Base-by-base conservation (phyloP, 2,113 vertebrate genomes). In the Dendrocopos noguchii region DNA sequence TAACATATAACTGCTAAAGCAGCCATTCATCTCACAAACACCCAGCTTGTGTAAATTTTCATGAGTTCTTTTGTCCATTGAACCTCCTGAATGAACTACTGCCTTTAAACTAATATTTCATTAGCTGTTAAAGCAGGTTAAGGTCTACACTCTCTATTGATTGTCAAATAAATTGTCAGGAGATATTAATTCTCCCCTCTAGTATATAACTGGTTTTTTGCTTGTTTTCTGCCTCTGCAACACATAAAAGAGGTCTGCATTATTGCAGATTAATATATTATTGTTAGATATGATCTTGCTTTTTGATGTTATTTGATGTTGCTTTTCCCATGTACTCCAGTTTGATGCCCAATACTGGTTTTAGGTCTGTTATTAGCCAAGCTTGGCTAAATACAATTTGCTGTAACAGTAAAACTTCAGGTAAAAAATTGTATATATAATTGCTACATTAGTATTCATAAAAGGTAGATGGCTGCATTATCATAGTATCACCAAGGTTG, bases 281-380 rank as follows among this genome's bases (percentile, higher is more conserved):
- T 70, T 86, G 44, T 13, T 59, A 77, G 73, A 39, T n/a, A 17
- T 29, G 0, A 83, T 90, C 84, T 92, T 67, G 12, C 6, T 65
- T 70, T 83, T 68, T 52, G 2, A 29, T 87, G 79, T 80, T 55
- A 71, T 31, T 19, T 42, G 1, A 1, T 63, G 10, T 53, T 84
- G 1, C 76, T 78, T 81, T 72, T 92, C 8, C 7, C 4, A 34
- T 65, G 6, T 44, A 79, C 74, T 96, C 14, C 12, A 31, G 87
- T 96, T 94, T 87, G 61, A 91, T 94, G 96, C 96, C 97, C 83
- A 97, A 57, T 85, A 52, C 4, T 86, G 29, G 4, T 93, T 95
- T 96, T 91, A 77, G 57, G 31, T 94, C 27, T 10, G 7, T 42
- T 68, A 88, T 90, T 93, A 94, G 52, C 56, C 50, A 95, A 47